Conservation (phyloP, 2,888 invertebrate genomes). For the Caenorhabditis wallacei region DNA sequence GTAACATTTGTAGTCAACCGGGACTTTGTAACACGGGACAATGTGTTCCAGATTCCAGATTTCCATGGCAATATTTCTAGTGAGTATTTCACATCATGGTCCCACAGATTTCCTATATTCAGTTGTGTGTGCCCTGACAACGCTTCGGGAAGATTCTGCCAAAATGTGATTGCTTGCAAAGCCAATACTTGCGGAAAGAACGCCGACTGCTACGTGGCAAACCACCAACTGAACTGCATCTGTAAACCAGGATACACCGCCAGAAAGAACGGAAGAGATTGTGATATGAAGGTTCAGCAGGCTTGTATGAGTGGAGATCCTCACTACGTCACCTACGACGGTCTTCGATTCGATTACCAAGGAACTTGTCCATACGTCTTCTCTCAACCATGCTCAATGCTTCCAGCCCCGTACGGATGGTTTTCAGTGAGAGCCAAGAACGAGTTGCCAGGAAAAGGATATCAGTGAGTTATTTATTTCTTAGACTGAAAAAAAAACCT, state of each 20-base stretch:
- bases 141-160: constrained; percentile 89
- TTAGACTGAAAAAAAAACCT: neutral
- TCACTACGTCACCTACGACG: constrained; percentile 83
- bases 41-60: constrained; percentile 64
- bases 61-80: constrained; percentile 69
- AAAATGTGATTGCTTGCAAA: constrained; percentile 79
- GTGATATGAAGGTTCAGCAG: constrained; percentile 56
- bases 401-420: constrained; percentile 64
- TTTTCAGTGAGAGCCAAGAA: constrained; percentile 74
- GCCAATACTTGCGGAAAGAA: constrained; percentile 72
- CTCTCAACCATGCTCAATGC: constrained; percentile 70
- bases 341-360: constrained; percentile 78
- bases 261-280: constrained; percentile 50
- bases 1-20: constrained; percentile 65
- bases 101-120: constrained; percentile 42
- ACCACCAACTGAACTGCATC: constrained; percentile 76
- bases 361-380: constrained; percentile 82
- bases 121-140: constrained; percentile 85
- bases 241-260: constrained; percentile 76
- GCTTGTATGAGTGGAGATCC: constrained; percentile 82
- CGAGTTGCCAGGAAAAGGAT: constrained; percentile 61
- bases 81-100: constrained; percentile 20
- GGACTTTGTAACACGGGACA: constrained; percentile 73
- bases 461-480: constrained; percentile 52
- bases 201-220: constrained; percentile 73